Conservation (phyloP, 2,888 invertebrate species). For the Calameuta filiformis region DNA sequence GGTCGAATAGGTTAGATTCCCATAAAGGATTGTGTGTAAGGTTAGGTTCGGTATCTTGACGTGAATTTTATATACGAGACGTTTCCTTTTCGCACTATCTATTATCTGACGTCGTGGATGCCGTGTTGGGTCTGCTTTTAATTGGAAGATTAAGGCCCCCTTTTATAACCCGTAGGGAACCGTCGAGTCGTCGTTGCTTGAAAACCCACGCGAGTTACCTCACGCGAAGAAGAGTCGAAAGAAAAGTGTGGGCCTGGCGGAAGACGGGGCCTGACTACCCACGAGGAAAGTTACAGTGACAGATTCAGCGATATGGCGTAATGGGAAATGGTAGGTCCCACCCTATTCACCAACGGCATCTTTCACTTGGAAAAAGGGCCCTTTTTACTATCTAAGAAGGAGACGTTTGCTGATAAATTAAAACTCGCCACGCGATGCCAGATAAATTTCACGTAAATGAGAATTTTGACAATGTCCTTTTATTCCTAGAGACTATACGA, state of each 20-base stretch:
- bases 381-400: slow-evolving; percentile 16
- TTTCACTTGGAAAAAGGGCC: not conserved
- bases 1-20: not conserved
- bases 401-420: slow-evolving; percentile 20
- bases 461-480: not conserved
- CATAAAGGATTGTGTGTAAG: not conserved
- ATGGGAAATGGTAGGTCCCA: slow-evolving; percentile 23
- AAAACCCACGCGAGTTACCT: slow-evolving; percentile 8
- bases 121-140: slow-evolving; percentile 36
- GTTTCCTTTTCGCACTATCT: slow-evolving; percentile 25
- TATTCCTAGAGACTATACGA: not conserved
- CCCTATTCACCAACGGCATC: not conserved
- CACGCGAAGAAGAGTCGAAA: slow-evolving; percentile 18
- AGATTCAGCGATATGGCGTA: slow-evolving; percentile 42
- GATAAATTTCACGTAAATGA: slow-evolving; percentile 2
- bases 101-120: slow-evolving; percentile 15
- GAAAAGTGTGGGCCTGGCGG: slow-evolving; percentile 19
- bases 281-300: slow-evolving; percentile 40
- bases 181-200: slow-evolving; percentile 3
- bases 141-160: slow-evolving; percentile 48
- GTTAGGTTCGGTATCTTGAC: not conserved
- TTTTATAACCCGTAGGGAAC: slow-evolving; percentile 10
- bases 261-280: slow-evolving; percentile 33
- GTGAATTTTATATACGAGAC: not conserved
- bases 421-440: slow-evolving; percentile 17